phyloP scores from a whole-genome alignment of 2,113 vertebrate species.

The Hippocampus comes region DNA sequence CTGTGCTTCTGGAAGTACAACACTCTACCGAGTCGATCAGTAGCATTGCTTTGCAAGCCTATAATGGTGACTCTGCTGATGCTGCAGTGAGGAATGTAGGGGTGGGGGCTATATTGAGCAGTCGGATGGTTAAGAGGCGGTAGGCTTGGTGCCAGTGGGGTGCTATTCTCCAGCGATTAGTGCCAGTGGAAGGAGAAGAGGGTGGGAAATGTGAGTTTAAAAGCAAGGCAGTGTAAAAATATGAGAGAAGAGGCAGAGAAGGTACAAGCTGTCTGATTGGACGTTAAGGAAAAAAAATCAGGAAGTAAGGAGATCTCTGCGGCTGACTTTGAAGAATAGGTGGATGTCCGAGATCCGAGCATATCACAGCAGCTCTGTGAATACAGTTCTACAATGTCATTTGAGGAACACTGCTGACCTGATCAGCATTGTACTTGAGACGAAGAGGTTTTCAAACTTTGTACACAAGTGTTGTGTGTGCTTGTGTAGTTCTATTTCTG shows the following conservation, averaged over 20 bases:
- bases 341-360: slow-evolving; percentile 21
- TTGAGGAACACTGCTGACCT: slow-evolving; percentile 40
- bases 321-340: slow-evolving; percentile 15
- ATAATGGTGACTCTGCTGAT: too few species aligned
- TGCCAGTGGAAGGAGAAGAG: slow-evolving; percentile 52
- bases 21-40: too few species aligned
- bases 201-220: slow-evolving; percentile 41
- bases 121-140: too few species aligned
- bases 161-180: slow-evolving; percentile 26
- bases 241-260: slow-evolving; percentile 33
- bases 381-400: slow-evolving; percentile 19
- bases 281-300: slow-evolving; percentile 32
- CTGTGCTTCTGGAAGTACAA: too few species aligned
- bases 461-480: too few species aligned
- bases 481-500: too few species aligned
- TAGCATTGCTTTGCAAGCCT: too few species aligned
- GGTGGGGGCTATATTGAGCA: too few species aligned
- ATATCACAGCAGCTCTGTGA: slow-evolving; percentile 25
- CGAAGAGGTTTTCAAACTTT: too few species aligned
- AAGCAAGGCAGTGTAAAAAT: slow-evolving; percentile 47
- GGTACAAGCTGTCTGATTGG: slow-evolving; percentile 38
- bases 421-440: slow-evolving; percentile 53
- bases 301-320: slow-evolving; percentile 45
- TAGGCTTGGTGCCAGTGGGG: too few species aligned
- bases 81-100: too few species aligned